Conservation (phyloP, 2,113 vertebrate species). For the Pachypanchax playfairii region DNA sequence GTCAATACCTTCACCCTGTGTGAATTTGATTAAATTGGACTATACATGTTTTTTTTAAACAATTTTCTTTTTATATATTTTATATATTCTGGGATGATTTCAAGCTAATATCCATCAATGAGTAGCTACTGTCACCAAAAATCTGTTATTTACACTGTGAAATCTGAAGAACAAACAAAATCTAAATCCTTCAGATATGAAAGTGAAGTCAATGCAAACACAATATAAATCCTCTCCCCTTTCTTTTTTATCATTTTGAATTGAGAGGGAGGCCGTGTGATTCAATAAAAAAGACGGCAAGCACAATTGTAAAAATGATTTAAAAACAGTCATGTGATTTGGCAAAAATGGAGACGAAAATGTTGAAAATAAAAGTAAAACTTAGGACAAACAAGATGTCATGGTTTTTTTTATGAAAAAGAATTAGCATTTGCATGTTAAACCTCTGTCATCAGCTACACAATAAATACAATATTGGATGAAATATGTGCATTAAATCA, state of each 20-base stretch:
- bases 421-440: not conserved
- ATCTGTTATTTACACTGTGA: not conserved
- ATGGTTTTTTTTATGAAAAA: too few species aligned
- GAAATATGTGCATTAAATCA: not conserved
- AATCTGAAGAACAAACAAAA: not conserved
- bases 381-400: not conserved
- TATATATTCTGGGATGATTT: too few species aligned
- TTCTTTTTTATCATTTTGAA: too few species aligned
- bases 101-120: not conserved
- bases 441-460: not conserved
- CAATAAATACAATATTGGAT: not conserved
- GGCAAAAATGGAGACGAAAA: too few species aligned
- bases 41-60: not conserved
- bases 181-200: not conserved
- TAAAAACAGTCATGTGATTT: too few species aligned
- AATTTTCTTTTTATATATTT: not conserved
- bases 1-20: not conserved
- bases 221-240: not conserved
- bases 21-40: not conserved
- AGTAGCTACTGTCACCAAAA: not conserved
- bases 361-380: too few species aligned
- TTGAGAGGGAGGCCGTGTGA: too few species aligned
- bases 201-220: constrained; percentile 4
- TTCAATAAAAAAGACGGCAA: too few species aligned
- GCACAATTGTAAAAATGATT: too few species aligned